Evolutionary conservation across 2,797 vertebrate species (phyloP).

Genomic region (Tiaroga cobitis): DNA sequence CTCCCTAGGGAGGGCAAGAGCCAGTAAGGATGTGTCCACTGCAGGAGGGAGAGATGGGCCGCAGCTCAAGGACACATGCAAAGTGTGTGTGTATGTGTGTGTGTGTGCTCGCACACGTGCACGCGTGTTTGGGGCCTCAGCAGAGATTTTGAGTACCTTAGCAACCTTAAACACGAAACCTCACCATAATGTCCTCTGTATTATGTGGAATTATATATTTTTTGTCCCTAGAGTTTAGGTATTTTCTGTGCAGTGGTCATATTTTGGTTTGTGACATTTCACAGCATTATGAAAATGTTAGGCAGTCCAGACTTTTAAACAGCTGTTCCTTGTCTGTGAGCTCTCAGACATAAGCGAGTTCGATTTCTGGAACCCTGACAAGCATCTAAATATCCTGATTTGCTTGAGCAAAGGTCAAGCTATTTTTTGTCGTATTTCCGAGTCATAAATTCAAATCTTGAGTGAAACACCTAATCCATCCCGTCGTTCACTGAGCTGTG

Average conservation of each 20-base stretch:
- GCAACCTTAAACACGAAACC: not conserved
- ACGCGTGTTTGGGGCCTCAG: not conserved
- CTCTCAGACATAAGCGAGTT: conserved; percentile 22
- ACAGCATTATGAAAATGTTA: not conserved
- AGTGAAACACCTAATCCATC: conserved; percentile 10
- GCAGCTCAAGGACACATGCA: conserved; percentile 48
- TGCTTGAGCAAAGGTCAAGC: conserved; percentile 51
- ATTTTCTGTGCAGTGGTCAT: not conserved
- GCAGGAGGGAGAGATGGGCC: conserved; percentile 25
- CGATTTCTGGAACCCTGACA: conserved; percentile 18
- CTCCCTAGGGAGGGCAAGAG: conserved; percentile 52
- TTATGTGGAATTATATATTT: not conserved
- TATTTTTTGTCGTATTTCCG: conserved; percentile 3
- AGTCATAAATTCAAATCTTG: conserved; percentile 25
- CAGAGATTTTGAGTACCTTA: not conserved
- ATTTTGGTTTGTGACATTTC: not conserved
- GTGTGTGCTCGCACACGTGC: not conserved
- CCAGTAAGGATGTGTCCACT: conserved; percentile 62
- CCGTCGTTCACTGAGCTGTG: not conserved
- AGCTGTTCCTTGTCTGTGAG: not conserved
- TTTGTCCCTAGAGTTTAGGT: not conserved
- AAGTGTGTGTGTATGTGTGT: not conserved
- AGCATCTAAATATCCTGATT: conserved; percentile 40
- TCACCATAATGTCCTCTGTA: not conserved
- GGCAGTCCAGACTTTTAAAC: not conserved